Conservation (phyloP, 2,113 vertebrate species). For the Machaerirhynchus nigripectus region DNA sequence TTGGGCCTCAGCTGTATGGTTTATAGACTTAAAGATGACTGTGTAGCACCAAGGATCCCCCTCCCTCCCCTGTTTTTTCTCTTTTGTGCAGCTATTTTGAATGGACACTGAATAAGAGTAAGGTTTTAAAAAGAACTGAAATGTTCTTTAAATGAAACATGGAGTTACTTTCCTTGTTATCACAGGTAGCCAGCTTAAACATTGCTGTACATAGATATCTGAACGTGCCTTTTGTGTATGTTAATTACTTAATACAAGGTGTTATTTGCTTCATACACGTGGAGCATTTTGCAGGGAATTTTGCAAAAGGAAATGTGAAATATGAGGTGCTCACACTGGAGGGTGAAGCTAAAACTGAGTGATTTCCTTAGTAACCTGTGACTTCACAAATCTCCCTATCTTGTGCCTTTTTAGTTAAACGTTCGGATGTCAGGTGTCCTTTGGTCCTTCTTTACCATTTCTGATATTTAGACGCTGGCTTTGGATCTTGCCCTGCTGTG, state of each 20-base stretch:
- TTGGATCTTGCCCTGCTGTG: conserved; percentile 60
- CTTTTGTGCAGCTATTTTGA: background rate
- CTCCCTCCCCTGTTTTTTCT: background rate
- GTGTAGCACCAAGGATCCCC: background rate
- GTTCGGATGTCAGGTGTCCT: conserved; percentile 66
- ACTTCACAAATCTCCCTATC: conserved; percentile 70
- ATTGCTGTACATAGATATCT: background rate
- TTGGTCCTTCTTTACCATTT: conserved; percentile 67
- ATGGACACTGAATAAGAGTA: background rate
- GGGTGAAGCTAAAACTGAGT: conserved; percentile 53
- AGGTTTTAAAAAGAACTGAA: background rate
- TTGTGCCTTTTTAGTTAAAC: conserved; percentile 62
- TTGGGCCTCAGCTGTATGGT: conserved; percentile 48
- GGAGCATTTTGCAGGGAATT: conserved; percentile 15
- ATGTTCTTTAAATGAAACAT: background rate
- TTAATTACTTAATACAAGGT: background rate
- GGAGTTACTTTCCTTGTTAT: background rate
- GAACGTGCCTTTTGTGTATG: background rate
- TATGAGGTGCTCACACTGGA: conserved; percentile 21
- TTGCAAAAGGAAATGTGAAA: background rate
- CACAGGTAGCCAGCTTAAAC: background rate
- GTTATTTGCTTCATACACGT: background rate
- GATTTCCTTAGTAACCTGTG: conserved; percentile 76
- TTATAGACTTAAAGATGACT: background rate
- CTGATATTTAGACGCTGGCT: conserved; percentile 71